phyloP scores from a whole-genome alignment of 2,888 invertebrate species.

The Yponomeuta evonymella region DNA sequence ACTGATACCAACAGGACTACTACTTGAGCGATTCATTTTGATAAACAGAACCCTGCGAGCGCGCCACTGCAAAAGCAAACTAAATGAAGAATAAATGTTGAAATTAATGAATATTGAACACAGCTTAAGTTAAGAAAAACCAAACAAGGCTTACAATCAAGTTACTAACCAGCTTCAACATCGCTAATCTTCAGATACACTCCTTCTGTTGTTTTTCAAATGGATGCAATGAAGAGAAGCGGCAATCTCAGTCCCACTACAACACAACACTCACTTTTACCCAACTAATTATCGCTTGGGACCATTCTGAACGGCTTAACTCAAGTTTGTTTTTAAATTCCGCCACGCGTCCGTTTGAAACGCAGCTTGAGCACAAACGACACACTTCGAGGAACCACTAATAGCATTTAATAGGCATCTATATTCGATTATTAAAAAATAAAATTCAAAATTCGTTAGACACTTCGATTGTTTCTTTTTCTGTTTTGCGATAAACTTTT shows the following conservation, averaged over 20 bases:
- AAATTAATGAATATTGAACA: no score
- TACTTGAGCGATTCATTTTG: neutral
- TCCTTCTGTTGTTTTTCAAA: conserved; percentile 44
- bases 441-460: conserved; percentile 4
- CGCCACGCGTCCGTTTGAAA: conserved; percentile 55
- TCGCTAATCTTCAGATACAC: conserved; percentile 44
- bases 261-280: conserved; percentile 72
- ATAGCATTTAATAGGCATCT: conserved; percentile 30
- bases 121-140: neutral
- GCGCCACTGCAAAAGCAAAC: neutral
- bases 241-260: conserved; percentile 49
- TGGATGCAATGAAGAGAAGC: conserved; percentile 50
- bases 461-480: conserved; percentile 12
- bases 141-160: neutral
- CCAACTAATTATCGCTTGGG: conserved; percentile 63
- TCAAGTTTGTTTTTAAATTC: conserved; percentile 59
- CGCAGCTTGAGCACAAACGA: conserved; percentile 30
- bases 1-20: neutral
- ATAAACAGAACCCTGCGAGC: neutral
- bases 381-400: conserved; percentile 56
- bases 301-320: conserved; percentile 61
- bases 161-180: conserved; percentile 69
- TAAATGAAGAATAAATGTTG: neutral
- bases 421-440: conserved; percentile 4
- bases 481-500: conserved; percentile 11